Evolutionary conservation across 1,140 invertebrate genomes (phyloP).

Genomic region (Drosophila guanche): DNA sequence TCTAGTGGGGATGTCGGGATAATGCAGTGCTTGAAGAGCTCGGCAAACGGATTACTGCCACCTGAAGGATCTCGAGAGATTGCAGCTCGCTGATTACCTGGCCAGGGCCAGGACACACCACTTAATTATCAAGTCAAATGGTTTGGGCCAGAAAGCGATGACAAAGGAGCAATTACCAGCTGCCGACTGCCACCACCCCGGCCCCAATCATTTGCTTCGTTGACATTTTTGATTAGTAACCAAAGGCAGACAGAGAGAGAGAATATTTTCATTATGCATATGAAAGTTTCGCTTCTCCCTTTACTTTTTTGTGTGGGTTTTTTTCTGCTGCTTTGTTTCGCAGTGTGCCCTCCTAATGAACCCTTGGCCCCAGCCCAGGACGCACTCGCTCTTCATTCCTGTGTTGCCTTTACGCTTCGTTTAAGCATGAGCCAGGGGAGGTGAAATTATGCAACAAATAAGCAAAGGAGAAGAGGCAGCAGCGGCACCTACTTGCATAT

Average conservation of each 20-base stretch:
- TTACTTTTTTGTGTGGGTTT: too few relatives aligned
- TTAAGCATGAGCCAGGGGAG: slow-evolving; percentile 21
- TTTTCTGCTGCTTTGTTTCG: not conserved
- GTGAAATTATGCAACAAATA: slow-evolving; percentile 69
- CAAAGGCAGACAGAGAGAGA: not conserved
- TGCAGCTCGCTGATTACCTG: slow-evolving; percentile 40
- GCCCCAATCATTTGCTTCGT: slow-evolving; percentile 59
- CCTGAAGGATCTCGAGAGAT: not conserved
- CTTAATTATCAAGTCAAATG: slow-evolving; percentile 61
- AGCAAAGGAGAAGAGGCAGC: slow-evolving; percentile 19
- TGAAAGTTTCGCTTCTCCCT: slow-evolving; percentile 16
- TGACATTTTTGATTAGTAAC: slow-evolving; percentile 66
- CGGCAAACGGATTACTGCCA: slow-evolving; percentile 2
- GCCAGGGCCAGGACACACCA: slow-evolving; percentile 16
- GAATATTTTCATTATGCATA: slow-evolving; percentile 58
- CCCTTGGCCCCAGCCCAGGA: slow-evolving; percentile 44
- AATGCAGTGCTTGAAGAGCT: not conserved
- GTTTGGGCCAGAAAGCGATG: slow-evolving; percentile 37
- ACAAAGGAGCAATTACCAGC: slow-evolving; percentile 48
- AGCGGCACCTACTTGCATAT: slow-evolving; percentile 67
- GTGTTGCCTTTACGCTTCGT: slow-evolving; percentile 55
- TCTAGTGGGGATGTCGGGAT: too few relatives aligned
- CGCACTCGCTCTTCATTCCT: slow-evolving; percentile 9
- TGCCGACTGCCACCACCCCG: not conserved
- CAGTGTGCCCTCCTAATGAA: slow-evolving; percentile 47